A percentile compares a stretch with the other conserved stretches of the same genome.
These are phyloP conservation scores for Epinephelus fuscoguttatus DNA, from an alignment of 2,113 vertebrate genomes.

Conservation along the genomic window DNA sequence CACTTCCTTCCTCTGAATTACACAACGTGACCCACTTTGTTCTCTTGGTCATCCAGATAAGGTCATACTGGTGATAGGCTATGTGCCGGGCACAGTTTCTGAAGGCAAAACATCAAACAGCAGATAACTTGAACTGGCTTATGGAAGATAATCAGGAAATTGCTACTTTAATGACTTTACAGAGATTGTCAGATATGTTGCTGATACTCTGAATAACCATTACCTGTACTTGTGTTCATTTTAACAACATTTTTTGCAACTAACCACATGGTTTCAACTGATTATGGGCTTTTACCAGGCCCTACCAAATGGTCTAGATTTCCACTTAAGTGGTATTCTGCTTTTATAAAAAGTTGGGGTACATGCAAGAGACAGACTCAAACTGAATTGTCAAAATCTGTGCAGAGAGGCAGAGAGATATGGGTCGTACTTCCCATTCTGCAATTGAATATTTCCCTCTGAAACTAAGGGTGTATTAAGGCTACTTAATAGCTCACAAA, in stretches of 20 bases:
- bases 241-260: too few species aligned
- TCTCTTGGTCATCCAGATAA: slow-evolving; percentile 7
- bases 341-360: background rate
- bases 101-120: background rate
- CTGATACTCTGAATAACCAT: background rate
- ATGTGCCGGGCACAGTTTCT: background rate
- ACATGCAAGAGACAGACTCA: background rate
- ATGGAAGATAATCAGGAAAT: too few species aligned
- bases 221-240: background rate
- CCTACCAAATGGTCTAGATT: background rate
- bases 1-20: slow-evolving; percentile 43
- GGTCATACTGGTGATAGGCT: slow-evolving; percentile 6
- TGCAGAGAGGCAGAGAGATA: too few species aligned
- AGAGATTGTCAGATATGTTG: background rate
- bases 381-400: background rate
- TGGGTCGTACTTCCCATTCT: background rate
- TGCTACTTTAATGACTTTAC: background rate
- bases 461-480: too few species aligned
- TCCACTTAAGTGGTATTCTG: background rate
- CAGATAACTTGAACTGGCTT: background rate
- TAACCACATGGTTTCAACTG: background rate
- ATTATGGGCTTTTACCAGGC: background rate
- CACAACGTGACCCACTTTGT: slow-evolving; percentile 53
- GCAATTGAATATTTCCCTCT: background rate
- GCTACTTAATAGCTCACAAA: too few species aligned